Evolutionary conservation across 2,888 invertebrate genomes (phyloP).

Genomic region (Eumacrocentrus americanus): DNA sequence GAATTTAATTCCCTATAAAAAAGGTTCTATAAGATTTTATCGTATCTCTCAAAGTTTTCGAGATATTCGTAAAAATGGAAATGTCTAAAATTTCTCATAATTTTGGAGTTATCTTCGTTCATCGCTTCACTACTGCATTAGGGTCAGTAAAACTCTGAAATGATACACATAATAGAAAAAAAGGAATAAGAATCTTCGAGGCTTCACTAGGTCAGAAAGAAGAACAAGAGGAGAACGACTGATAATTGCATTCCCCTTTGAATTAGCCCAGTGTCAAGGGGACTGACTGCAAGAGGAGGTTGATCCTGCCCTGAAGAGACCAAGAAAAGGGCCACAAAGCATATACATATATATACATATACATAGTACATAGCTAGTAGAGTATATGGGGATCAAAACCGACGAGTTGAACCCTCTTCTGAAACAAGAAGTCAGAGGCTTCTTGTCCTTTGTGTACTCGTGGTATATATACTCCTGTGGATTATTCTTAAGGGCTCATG

Average conservation of each 20-base stretch:
- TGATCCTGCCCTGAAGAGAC: no score
- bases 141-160: neutral
- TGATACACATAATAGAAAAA: neutral
- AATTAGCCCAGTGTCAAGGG: no score
- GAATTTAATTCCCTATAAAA: neutral
- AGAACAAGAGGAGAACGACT: no score
- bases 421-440: neutral
- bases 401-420: neutral
- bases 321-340: neutral
- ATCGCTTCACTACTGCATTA: no score
- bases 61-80: neutral
- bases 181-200: no score
- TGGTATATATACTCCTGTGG: neutral
- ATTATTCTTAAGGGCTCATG: slow-evolving; percentile 13
- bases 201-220: no score
- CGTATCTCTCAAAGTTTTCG: neutral
- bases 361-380: no score
- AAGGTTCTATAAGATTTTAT: neutral
- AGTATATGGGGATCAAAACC: neutral
- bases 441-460: slow-evolving; percentile 9
- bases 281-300: no score
- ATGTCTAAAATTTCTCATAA: neutral
- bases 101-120: no score
- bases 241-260: no score
- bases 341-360: neutral